Evolutionary conservation across 2,797 vertebrate species (phyloP), one percentile per base, ranked within the genome.

Genomic region (Malurus splendens): DNA sequence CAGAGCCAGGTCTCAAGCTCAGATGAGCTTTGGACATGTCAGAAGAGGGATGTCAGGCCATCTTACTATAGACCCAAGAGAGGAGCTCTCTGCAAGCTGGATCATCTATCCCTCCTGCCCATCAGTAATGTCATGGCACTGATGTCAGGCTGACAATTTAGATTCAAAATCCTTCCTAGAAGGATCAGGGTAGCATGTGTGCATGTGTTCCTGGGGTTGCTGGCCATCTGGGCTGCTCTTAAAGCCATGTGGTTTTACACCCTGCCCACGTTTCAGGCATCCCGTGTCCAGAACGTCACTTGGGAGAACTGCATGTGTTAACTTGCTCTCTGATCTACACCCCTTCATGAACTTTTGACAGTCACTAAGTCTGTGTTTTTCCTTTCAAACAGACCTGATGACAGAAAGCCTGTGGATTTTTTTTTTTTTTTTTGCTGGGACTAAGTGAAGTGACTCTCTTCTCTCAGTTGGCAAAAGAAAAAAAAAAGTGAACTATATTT

Each of bases 141-240:
- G 92, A 93, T 87, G 82, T 87, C 92, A 93, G 71, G 38, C 57
- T 72, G 64, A 73, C 86, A 86, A 78, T 89, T 87, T 78, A 89
- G 82, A 89, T 59, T 81, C 66, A 65, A 86, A 92, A 79, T 86
- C 71, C 73, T 92, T 90, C 92, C 93, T 92, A 92, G 93, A 92
- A 94, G 86, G 85, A 90, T 87, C 70, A 82, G 87, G 59, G 20
- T 18, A 83, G 67, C 82, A 90, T 1, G 10, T 74, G 93, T 89
- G n/a, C 82, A 45, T 72, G 66, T 66, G 66, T 73, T 92, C 77
- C 91, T 89, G 89, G 66, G 85, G 80, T 72, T 92, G 77, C 33
- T 87, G 89, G 44, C 92, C 87, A 85, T 93, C 90, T 93, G 94
- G 94, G 79, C 71, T 79, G 89, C 82, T 89, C 87, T 60, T 78